These are phyloP conservation scores for Drusus annulatus DNA, from an alignment of 1,140 invertebrate genomes.

Conservation along the genomic window DNA sequence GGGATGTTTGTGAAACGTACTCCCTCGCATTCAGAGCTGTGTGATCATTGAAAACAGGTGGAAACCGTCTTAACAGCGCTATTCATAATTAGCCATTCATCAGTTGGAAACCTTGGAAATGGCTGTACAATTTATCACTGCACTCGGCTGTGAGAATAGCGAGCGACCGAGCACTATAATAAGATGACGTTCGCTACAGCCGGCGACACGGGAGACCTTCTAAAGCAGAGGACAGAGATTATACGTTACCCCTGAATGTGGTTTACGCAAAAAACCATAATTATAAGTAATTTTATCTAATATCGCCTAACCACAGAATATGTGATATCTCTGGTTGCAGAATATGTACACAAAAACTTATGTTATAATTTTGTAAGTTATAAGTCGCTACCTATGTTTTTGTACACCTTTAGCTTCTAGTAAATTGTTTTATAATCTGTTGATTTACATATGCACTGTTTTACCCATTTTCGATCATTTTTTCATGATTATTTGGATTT, in stretches of 20 bases:
- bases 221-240: neutral
- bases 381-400: too few relatives aligned
- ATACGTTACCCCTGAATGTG: neutral
- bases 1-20: conserved; percentile 32
- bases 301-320: too few relatives aligned
- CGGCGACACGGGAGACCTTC: conserved; percentile 1
- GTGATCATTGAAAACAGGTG: conserved; percentile 50
- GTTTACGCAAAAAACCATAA: neutral
- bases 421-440: too few relatives aligned
- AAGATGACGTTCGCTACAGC: neutral
- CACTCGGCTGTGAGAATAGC: conserved; percentile 5
- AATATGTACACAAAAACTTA: too few relatives aligned
- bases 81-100: conserved; percentile 51
- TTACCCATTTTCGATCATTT: too few relatives aligned
- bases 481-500: too few relatives aligned
- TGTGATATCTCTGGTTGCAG: too few relatives aligned
- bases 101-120: conserved; percentile 39
- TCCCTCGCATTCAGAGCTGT: conserved; percentile 19
- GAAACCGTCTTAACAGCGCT: conserved; percentile 27
- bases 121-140: conserved; percentile 53
- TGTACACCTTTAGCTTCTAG: too few relatives aligned
- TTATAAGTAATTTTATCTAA: neutral
- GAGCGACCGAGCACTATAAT: neutral
- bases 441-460: too few relatives aligned
- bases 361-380: too few relatives aligned